Conservation (phyloP, 2,113 vertebrate genomes). For the Zootoca vivipara region DNA sequence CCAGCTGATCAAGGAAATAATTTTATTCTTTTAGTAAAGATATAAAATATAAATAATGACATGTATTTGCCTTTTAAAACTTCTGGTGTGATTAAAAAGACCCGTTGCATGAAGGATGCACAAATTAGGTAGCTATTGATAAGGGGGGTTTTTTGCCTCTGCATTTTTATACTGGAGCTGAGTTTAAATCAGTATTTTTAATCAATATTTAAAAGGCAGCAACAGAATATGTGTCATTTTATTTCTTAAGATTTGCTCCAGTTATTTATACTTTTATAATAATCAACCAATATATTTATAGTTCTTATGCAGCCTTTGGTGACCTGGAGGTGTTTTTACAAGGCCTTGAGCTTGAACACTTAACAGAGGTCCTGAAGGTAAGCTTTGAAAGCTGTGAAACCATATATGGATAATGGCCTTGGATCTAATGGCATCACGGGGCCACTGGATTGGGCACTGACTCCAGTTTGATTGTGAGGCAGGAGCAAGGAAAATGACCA, state of each 20-base stretch:
- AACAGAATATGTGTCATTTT: neutral
- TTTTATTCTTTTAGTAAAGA: neutral
- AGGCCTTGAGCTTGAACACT: conserved; percentile 85
- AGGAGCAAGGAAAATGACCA: too few species aligned
- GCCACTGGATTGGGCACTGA: too few species aligned
- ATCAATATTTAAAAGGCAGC: neutral
- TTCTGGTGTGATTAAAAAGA: neutral
- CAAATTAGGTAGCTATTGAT: neutral
- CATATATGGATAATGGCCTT: neutral
- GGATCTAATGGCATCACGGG: too few species aligned
- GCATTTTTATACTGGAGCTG: neutral
- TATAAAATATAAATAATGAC: neutral
- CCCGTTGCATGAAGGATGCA: neutral
- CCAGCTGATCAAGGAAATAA: too few species aligned
- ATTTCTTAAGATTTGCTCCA: neutral
- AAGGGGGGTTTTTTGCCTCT: neutral
- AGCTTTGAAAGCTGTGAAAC: conserved; percentile 31
- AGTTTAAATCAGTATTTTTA: neutral
- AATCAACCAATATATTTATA: conserved; percentile 56
- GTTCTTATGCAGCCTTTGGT: conserved; percentile 77
- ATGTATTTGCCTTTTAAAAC: neutral
- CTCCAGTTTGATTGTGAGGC: too few species aligned
- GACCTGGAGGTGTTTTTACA: conserved; percentile 89
- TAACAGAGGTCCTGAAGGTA: conserved; percentile 81
- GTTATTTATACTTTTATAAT: neutral